Percentiles rank a stretch among this genome's conserved stretches.
Conservation (phyloP, 2,888 invertebrate species). For the Synanthedon vespiformis region DNA sequence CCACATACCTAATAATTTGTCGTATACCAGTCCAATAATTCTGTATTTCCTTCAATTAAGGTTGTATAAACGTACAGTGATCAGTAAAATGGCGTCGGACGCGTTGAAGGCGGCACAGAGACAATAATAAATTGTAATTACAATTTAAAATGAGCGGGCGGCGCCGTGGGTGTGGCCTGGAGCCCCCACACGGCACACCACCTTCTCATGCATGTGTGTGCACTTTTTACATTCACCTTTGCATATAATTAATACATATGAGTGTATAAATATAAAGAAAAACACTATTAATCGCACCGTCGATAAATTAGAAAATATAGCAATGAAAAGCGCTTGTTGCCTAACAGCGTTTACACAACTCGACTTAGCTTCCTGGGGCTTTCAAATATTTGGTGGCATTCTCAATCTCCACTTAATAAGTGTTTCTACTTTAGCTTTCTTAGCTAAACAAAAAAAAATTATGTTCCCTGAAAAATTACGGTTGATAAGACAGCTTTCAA, state of each 20-base stretch:
- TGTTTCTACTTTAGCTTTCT: too few relatives aligned
- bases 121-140: slow-evolving; percentile 71
- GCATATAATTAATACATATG: slow-evolving; percentile 37
- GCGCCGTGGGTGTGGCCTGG: slow-evolving; percentile 59
- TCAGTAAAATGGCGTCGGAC: slow-evolving; percentile 65
- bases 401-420: too few relatives aligned
- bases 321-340: not conserved
- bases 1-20: too few relatives aligned
- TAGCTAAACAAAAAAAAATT: too few relatives aligned
- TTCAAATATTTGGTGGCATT: too few relatives aligned
- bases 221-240: slow-evolving; percentile 45
- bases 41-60: not conserved
- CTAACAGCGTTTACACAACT: not conserved
- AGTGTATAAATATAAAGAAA: slow-evolving; percentile 2
- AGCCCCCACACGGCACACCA: slow-evolving; percentile 46
- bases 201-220: slow-evolving; percentile 48
- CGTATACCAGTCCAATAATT: not conserved
- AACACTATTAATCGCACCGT: not conserved
- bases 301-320: not conserved
- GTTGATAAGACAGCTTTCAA: too few relatives aligned
- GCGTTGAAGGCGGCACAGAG: slow-evolving; percentile 63
- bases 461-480: too few relatives aligned
- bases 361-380: not conserved
- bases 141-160: slow-evolving; percentile 71
- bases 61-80: slow-evolving; percentile 7